Evolutionary conservation across 2,888 invertebrate genomes (phyloP), one percentile per base, ranked within the genome.

Genomic region (Andrena flavipes): DNA sequence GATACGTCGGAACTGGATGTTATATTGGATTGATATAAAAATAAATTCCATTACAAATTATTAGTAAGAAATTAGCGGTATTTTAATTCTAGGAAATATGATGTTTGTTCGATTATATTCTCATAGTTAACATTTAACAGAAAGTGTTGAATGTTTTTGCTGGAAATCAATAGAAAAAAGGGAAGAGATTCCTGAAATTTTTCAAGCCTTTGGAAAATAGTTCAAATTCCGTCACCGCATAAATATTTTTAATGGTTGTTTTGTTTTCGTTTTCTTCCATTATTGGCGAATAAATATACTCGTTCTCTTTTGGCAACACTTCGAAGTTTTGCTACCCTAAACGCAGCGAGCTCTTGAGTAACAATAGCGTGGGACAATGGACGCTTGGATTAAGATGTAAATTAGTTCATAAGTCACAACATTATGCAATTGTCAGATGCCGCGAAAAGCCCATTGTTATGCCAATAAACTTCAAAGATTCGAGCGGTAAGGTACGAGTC

Each of bases 291-390:
- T 35, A 35, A 35, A 10, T 35, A 35, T 35, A 10, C 10, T 42
- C 42, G 13, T 42, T 3, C 76, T 73, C 65, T 68, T 78, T 76
- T 67, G 68, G 65, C 49, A 64, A 42, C 72, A 74, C 62, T 69
- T 75, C 84, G 65, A 82, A 84, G 76, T 42, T 86, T 86, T 68
- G 70, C 75, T 72, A 76, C 71, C 68, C 76, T 75, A 69, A 69
- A 73, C 79, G 79, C 82, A 26, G 51, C 78, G 78, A 73, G 81
- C 82, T 77, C 80, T 84, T 68, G 80, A 82, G 85, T 82, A 88
- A 92, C 90, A 90, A 92, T 91, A 88, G 91, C 87, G 83, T 68
- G 75, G 71, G 87, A 92, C 92, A 92, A 92, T 92, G 80, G 90
- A 65, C 68, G 70, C 75, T 76, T 77, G 87, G 88, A 89, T 92